Base-by-base conservation (phyloP, 2,113 vertebrate genomes). In the Tiliqua scincoides region DNA sequence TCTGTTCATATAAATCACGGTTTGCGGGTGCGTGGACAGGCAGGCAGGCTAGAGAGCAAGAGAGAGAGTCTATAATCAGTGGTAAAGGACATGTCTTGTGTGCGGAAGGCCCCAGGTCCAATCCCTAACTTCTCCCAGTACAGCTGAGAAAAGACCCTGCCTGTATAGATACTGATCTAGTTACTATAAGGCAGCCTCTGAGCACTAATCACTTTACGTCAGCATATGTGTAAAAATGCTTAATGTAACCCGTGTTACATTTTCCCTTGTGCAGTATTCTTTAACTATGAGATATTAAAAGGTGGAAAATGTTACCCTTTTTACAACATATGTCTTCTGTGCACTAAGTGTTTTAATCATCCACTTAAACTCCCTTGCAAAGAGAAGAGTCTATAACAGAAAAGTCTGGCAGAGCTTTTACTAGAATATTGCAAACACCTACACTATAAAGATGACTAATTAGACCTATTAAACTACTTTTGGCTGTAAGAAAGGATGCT, bases 351-450 rank as follows among this genome's bases (percentile, higher is more conserved):
- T 74, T 95, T 96, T 97, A 96, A 96, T 91, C 91, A 87, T 85
- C 87, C 89, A 93, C 91, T 93, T 94, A 94, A 95, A 93, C 92
- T 94, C 52, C 89, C 74, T 90, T 93, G 91, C 82, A 89, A 92
- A 82, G 91, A 92, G 79, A 92, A 89, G 83, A 81, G 86, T 92
- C 84, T 91, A 96, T 89, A 93, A 93, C 89, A 94, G 93, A 95
- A 54, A 96, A 96, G 84, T 89, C 77, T 96, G 94, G 94, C 93
- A 94, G 91, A 92, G 89, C 89, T 71, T 88, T 87, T 88, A 95
- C 94, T 93, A 96, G 91, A 95, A 96, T 90, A 85, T 76, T 89
- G 83, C 86, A 91, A 90, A 93, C 89, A 86, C 92, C 90, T 84
- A 67, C 83, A 81, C 87, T 89, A 93, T 94, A 95, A 95, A 96